These are phyloP conservation scores for Choreutis nemorana DNA, from an alignment of 2,888 invertebrate species.

Conservation along the genomic window DNA sequence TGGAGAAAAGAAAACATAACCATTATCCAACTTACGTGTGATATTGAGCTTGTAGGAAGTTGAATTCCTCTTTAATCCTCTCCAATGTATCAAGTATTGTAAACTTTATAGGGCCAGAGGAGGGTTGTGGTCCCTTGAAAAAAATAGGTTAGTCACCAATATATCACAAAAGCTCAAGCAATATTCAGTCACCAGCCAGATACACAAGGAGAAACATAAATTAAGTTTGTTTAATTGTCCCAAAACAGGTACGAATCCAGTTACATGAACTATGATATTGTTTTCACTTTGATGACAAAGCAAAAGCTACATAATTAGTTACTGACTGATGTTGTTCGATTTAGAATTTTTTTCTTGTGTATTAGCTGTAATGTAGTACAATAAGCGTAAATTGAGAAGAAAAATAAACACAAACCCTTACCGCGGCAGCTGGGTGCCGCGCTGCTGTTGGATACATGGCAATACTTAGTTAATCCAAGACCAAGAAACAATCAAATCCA, in stretches of 20 bases:
- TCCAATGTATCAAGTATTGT: slow-evolving; percentile 93
- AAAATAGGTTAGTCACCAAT: slow-evolving; percentile 17
- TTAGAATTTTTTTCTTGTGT: too few species aligned
- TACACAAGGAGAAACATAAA: too few species aligned
- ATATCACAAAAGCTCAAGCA: too few species aligned
- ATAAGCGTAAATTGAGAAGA: slow-evolving; percentile 12
- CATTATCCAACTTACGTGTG: slow-evolving; percentile 93
- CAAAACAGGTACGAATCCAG: too few species aligned
- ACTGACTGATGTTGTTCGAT: too few species aligned
- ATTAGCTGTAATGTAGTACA: too few species aligned
- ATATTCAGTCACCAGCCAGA: too few species aligned
- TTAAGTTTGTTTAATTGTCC: too few species aligned
- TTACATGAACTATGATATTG: too few species aligned
- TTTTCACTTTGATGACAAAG: too few species aligned
- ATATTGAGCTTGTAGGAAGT: slow-evolving; percentile 93
- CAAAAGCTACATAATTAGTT: too few species aligned
- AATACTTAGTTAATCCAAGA: slow-evolving; percentile 18
- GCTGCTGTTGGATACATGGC: slow-evolving; percentile 79
- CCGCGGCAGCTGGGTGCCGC: slow-evolving; percentile 79
- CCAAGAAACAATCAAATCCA: slow-evolving; percentile 37
- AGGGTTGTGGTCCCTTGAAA: slow-evolving; percentile 82
- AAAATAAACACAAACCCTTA: slow-evolving; percentile 68
- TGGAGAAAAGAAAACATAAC: too few species aligned
- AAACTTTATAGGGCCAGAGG: slow-evolving; percentile 91
- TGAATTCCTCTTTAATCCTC: slow-evolving; percentile 95